Base-by-base conservation (phyloP, 2,113 vertebrate species). In the Brachirus orientalis region DNA sequence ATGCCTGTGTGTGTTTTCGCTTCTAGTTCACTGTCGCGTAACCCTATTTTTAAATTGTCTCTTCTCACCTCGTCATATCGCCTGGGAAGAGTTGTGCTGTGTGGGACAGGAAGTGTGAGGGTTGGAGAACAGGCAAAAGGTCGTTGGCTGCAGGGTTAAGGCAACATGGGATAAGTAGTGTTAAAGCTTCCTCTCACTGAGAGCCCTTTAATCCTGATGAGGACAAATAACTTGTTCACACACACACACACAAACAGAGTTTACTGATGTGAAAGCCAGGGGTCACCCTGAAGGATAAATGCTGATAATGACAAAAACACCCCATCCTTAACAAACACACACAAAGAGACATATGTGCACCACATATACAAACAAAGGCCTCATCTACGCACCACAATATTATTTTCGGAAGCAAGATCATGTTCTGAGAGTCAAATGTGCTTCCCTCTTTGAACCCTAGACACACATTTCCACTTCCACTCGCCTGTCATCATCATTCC, bases 241-340 rank as follows among this genome's bases (percentile, higher is more conserved):
- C 51, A 77, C 56, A 77, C 59, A 69, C 60, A 36, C 62, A 48
- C 4, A 63, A 28, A 75, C 36, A 22, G 38, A 63, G 65, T 84
- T 69, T 73, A 60, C 82, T 63, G 77, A 83, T 57, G 82, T 69
- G 62, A 62, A 50, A 51, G 50, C 38, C 62, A 77, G 77, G 72
- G 86, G 79, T 88, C 80, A 89, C 71, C 76, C 64, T 84, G 78
- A 82, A 71, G 75, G 48, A 87, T 84, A 65, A 78, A 79, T 83
- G 62, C 82, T 88, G 68, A 77, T 80, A 75, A 83, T 78, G 79
- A 57, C 66, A 66, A 82, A 80, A 86, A 77, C 81, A 79, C 67
- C 36, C 36, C 64, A 41, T 17, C 53, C 51, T 75, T 37, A 69
- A 38, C 19, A 11, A 7, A 69, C 43, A 77, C 38, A 66, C 63